Evolutionary conservation across 2,888 invertebrate species (phyloP), one percentile per base, ranked within the genome.

Genomic region (Orthosia gracilis): DNA sequence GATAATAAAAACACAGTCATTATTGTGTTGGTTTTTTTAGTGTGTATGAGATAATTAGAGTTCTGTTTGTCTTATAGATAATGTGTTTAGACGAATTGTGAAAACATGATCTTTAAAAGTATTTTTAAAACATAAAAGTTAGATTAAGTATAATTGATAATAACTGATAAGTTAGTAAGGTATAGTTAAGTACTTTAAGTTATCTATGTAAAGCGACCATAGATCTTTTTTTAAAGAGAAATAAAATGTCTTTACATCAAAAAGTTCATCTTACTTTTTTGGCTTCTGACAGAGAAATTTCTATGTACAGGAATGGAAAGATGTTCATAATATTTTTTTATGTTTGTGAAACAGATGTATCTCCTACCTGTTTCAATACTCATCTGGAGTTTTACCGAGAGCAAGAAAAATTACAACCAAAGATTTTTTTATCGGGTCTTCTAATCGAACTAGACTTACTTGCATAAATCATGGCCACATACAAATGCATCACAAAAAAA

Each of bases 1-100:
- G 75, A 66, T 64, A 45, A 66, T 26, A 64, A 77, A 55, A 64
- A 21, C 57, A 73, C 1, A 62, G 23, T 80, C 4, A 66, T 73
- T 66, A 80, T 50, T 73, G 47, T 57, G 61, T 79, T 54, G 21
- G 13, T 23, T 31, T 70, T 50, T 62, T 13, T 13, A 49, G 17
- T 26, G 31, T 45, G 15, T 52, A 17, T 0, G 1, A 62, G 49
- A 45, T 50, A 26, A 26, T 69, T 45, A 18, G 26, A 47, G 15
- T 15, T 55, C 0, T 57, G n/a, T 57, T 49, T 57, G 7, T 18
- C n/a, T 73, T 3, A 7, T n/a, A 17, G 23, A 50, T 57, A 31
- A 18, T 15, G 11, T 23, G 12, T 23, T 23, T 23, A 40, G 21
- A 3, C 1, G 11, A 45, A 54, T 40, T 40, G 21, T 21, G 4